Base-by-base conservation (phyloP, 2,113 vertebrate genomes). In the Tragelaphus buxtoni region DNA sequence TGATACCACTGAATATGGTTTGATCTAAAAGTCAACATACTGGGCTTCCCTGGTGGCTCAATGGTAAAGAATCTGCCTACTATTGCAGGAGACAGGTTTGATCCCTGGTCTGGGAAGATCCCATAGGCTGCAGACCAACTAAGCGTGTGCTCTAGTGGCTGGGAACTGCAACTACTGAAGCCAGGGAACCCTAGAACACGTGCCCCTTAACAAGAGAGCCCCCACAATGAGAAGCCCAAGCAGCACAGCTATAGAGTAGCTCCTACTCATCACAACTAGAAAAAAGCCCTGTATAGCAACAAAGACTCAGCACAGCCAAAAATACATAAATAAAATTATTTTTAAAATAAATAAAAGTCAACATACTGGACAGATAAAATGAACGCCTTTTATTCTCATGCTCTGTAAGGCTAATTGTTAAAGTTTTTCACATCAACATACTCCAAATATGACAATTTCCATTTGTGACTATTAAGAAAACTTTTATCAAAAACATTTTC, bases 1-100 rank as follows among this genome's bases (percentile, higher is more conserved):
- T 39, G 9, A 60, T 53, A 80, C 20, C 24, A 18, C 11, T 61
- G 45, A 30, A 28, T 28, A 69, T 35, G 53, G 9, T 81, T 87
- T 83, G 32, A 82, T 74, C 26, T 76, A 51, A 87, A 93, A 56
- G 55, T 82, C 56, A 94, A 22, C 65, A 69, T n/a, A 42, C n/a
- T 76, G 14, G 18, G 18, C 65, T 35, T 69, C n/a, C n/a, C 65
- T 69, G 18, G 18, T 35, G 65, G 18, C 65, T 22, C 65, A 69
- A 22, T 69, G n/a, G 65, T 10, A 6, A 69, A 69, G 18, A 39
- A 39, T 22, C 65, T 0, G 0, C 65, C 18, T 22, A 11, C 18
- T 22, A 69, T 39, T 39, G 18, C n/a, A 39, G 18, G 65, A 69
- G 65, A 22, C n/a, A 6, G n/a, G 65, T 39, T 69, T 39, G n/a